Evolutionary conservation across 2,797 vertebrate genomes (phyloP).

Genomic region (Xiphorhynchus erythropygius): DNA sequence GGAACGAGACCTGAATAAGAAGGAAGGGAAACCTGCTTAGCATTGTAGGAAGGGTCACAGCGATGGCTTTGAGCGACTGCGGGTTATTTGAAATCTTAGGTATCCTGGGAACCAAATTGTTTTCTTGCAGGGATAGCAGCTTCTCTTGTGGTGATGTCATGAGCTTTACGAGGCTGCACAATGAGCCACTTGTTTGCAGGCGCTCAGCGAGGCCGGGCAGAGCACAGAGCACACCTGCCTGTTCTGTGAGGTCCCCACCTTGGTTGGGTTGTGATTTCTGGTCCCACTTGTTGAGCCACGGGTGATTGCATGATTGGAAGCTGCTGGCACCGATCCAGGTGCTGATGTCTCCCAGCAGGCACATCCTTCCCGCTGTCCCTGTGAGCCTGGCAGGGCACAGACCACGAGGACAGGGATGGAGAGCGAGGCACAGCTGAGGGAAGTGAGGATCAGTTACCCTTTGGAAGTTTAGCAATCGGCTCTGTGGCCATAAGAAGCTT

Average conservation of each 20-base stretch:
- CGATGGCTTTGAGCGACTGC: not conserved
- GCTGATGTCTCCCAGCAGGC: not conserved
- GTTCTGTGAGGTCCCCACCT: not conserved
- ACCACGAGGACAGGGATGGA: not conserved
- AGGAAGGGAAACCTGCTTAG: not conserved
- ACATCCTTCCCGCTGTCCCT: fast-evolving
- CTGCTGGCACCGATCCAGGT: not conserved
- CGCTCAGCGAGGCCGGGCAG: not conserved
- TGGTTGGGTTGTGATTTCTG: not conserved
- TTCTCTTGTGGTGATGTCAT: conserved; percentile 52
- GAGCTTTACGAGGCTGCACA: conserved; percentile 29
- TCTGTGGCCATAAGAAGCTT: conserved; percentile 31
- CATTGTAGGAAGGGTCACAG: conserved; percentile 2
- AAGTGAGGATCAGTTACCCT: conserved; percentile 31
- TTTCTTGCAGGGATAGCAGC: conserved; percentile 27
- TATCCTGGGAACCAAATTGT: conserved; percentile 58
- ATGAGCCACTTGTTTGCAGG: conserved; percentile 37
- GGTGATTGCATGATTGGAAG: not conserved
- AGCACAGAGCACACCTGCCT: not conserved
- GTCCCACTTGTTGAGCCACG: not conserved
- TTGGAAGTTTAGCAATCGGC: conserved; percentile 16
- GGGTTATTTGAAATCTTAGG: conserved; percentile 21
- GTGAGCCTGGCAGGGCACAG: not conserved
- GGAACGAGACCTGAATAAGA: conserved; percentile 19
- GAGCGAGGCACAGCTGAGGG: not conserved